Evolutionary conservation across 2,113 vertebrate species (phyloP).

Genomic region (Siniperca knerii): DNA sequence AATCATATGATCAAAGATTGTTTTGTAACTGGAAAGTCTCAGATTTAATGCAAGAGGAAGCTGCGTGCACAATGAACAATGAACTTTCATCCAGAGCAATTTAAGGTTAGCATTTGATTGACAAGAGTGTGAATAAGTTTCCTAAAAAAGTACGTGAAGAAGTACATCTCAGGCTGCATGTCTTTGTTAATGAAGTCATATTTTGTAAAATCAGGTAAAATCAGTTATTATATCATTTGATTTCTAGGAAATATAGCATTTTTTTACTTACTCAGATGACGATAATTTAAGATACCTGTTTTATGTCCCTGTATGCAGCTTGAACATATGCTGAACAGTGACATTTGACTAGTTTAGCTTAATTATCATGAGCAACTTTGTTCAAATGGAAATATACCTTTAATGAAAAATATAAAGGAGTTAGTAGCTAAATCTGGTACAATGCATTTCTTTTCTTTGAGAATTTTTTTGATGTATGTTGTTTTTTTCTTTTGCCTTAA

Average conservation of each 20-base stretch:
- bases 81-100: too few species aligned
- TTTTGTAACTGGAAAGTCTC: background rate
- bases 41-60: background rate
- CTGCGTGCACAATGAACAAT: background rate
- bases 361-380: background rate
- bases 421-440: background rate
- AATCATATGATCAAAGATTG: slow-evolving; percentile 26
- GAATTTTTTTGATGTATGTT: too few species aligned
- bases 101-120: background rate
- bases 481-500: too few species aligned
- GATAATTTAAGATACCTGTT: background rate
- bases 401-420: background rate
- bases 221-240: background rate
- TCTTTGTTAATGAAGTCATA: background rate
- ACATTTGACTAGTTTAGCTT: background rate
- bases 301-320: background rate
- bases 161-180: background rate
- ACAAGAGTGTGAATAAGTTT: background rate
- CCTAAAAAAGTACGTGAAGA: too few species aligned
- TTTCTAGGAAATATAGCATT: background rate
- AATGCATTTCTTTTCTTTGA: too few species aligned
- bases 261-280: background rate
- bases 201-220: background rate
- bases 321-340: background rate
- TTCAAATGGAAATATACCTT: background rate